phyloP scores from a whole-genome alignment of 2,797 vertebrate species.

The Peromyscus eremicus region DNA sequence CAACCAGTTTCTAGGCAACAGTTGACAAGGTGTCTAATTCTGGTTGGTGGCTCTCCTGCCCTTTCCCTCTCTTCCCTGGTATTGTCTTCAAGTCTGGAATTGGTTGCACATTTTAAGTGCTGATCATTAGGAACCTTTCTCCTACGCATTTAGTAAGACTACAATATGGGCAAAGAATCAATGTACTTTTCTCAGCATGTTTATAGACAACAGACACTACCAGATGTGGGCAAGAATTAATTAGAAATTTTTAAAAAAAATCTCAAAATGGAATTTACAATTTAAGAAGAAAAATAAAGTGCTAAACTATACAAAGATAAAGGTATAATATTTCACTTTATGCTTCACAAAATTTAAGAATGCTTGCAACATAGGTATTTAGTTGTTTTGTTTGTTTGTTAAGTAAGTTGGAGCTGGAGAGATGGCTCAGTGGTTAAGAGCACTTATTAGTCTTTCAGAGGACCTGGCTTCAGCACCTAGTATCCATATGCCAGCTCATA shows the following conservation, averaged over 20 bases:
- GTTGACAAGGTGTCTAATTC: background rate
- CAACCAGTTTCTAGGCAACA: background rate
- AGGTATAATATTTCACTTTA: background rate
- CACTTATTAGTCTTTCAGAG: background rate
- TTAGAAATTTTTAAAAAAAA: background rate
- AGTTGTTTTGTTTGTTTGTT: background rate
- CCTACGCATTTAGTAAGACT: background rate
- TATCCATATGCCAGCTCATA: background rate
- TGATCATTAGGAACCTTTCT: background rate
- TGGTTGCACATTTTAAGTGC: too few species aligned
- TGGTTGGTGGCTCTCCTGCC: background rate
- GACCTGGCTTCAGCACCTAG: background rate
- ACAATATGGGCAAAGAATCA: background rate
- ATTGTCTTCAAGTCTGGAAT: background rate
- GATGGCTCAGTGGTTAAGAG: background rate
- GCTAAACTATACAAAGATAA: background rate
- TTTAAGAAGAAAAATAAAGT: background rate
- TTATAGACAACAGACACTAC: background rate
- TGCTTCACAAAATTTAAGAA: background rate
- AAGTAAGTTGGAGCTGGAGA: background rate
- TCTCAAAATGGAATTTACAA: conserved; percentile 1
- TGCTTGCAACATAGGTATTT: background rate
- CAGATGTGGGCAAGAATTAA: background rate
- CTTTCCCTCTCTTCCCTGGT: background rate
- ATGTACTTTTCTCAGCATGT: background rate